phyloP scores from a whole-genome alignment of 1,140 invertebrate species.

The Drosophila ercepeae region DNA sequence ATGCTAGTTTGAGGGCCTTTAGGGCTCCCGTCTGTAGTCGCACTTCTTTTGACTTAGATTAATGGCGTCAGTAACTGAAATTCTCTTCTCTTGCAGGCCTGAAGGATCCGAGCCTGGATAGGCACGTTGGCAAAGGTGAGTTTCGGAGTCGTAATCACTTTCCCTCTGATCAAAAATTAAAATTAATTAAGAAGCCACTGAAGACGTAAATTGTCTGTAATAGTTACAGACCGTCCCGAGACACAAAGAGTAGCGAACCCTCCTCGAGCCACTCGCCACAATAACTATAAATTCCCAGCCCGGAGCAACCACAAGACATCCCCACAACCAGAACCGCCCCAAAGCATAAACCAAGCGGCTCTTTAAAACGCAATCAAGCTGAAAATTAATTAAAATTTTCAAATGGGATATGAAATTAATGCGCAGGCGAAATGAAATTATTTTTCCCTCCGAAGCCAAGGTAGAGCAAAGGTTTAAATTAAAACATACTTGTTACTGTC shows the following conservation, averaged over 20 bases:
- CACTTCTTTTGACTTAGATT: neutral
- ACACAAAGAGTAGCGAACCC: neutral
- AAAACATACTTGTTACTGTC: conserved; percentile 80
- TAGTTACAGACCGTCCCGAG: conserved; percentile 56
- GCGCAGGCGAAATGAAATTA: conserved; percentile 45
- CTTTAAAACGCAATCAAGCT: conserved; percentile 83
- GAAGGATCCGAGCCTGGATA: conserved; percentile 79
- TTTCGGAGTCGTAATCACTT: neutral
- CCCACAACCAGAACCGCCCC: conserved; percentile 1
- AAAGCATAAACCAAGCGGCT: conserved; percentile 66
- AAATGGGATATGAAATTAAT: conserved; percentile 79
- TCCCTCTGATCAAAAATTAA: conserved; percentile 12
- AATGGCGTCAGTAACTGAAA: conserved; percentile 3
- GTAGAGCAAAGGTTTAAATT: conserved; percentile 64
- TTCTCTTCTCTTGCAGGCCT: conserved; percentile 60
- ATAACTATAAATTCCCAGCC: conserved; percentile 75
- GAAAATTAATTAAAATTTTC: conserved; percentile 84
- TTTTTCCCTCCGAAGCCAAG: conserved; percentile 3
- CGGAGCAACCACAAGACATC: conserved; percentile 38
- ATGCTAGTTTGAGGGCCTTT: neutral
- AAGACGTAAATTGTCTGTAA: conserved; percentile 55
- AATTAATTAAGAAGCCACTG: conserved; percentile 50
- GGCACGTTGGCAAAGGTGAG: conserved; percentile 75
- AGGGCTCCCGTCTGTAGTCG: neutral
- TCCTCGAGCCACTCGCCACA: conserved; percentile 43